These are phyloP conservation scores for Seriola dumerili DNA, from an alignment of 2,113 vertebrate genomes.

Conservation along the genomic window DNA sequence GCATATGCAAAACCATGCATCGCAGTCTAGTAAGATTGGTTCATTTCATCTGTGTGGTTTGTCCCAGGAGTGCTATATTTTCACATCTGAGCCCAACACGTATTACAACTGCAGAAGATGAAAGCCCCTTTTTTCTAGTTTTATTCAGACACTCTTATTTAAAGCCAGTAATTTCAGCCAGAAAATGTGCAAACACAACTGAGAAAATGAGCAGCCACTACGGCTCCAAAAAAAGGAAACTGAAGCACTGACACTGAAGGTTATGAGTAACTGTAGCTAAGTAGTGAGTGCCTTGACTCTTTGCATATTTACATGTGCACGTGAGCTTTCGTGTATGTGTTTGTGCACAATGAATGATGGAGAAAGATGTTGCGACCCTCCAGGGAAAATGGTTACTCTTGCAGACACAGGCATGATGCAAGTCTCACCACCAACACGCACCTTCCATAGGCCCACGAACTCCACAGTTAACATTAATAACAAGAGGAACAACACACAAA, in stretches of 20 bases:
- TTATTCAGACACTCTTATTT: slow-evolving; percentile 53
- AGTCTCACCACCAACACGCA: slow-evolving; percentile 45
- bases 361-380: slow-evolving; percentile 56
- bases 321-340: slow-evolving; percentile 11
- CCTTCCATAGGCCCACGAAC: slow-evolving; percentile 27
- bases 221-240: slow-evolving; percentile 17
- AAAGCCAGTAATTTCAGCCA: slow-evolving; percentile 53
- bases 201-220: slow-evolving; percentile 62
- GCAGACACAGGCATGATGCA: slow-evolving; percentile 65
- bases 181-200: slow-evolving; percentile 67
- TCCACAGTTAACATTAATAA: slow-evolving; percentile 30
- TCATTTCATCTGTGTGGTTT: slow-evolving; percentile 56
- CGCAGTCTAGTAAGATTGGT: slow-evolving; percentile 42
- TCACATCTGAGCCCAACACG: slow-evolving; percentile 55
- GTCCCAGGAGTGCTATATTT: slow-evolving; percentile 63
- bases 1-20: slow-evolving; percentile 38
- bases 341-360: background rate
- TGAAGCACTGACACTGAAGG: slow-evolving; percentile 27
- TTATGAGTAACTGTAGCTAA: slow-evolving; percentile 39
- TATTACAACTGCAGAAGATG: slow-evolving; percentile 55
- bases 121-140: slow-evolving; percentile 60
- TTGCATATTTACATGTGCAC: slow-evolving; percentile 18
- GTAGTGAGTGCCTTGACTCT: slow-evolving; percentile 14
- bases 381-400: slow-evolving; percentile 54
- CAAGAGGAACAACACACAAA: slow-evolving; percentile 20